A percentile compares a stretch with the other conserved stretches of the same genome.
Evolutionary conservation across 1,140 invertebrate species (phyloP).

Genomic region (Drosophila aff.): DNA sequence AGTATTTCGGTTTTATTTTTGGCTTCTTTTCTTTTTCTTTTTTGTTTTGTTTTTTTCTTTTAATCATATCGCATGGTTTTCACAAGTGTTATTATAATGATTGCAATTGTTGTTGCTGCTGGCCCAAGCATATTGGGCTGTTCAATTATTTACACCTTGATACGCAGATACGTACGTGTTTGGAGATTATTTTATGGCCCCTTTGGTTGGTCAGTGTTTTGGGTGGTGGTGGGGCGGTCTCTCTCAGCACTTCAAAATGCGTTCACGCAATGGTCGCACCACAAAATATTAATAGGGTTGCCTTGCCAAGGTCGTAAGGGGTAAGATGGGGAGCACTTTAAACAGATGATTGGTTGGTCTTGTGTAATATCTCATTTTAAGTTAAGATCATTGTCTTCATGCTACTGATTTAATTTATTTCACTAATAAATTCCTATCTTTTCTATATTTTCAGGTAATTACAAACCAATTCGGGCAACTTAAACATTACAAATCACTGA

Average conservation of each 20-base stretch:
- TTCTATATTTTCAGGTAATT: constrained; percentile 28
- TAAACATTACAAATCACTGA: neutral
- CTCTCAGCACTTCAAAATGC: constrained; percentile 37
- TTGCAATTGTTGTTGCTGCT: constrained; percentile 32
- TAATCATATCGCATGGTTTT: constrained; percentile 57
- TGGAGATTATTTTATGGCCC: constrained; percentile 42
- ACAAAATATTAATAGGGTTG: constrained; percentile 21
- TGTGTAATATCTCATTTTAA: neutral
- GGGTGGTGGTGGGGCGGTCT: neutral
- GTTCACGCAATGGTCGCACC: constrained; percentile 28
- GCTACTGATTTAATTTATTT: neutral
- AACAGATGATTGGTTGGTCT: too few species aligned
- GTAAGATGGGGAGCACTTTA: constrained; percentile 1
- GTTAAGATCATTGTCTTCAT: too few species aligned
- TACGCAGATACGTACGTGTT: constrained; percentile 47
- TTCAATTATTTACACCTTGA: constrained; percentile 64
- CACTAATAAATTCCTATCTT: neutral
- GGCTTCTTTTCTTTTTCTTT: constrained; percentile 25
- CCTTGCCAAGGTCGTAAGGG: constrained; percentile 28
- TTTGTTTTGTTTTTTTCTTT: constrained; percentile 43
- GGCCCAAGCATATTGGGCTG: constrained; percentile 45
- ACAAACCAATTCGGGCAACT: neutral
- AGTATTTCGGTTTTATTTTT: constrained; percentile 35
- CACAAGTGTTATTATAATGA: constrained; percentile 64
- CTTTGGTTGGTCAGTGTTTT: constrained; percentile 36